Base-by-base conservation (phyloP, 2,888 invertebrate species). In the Antheraea assamensis region DNA sequence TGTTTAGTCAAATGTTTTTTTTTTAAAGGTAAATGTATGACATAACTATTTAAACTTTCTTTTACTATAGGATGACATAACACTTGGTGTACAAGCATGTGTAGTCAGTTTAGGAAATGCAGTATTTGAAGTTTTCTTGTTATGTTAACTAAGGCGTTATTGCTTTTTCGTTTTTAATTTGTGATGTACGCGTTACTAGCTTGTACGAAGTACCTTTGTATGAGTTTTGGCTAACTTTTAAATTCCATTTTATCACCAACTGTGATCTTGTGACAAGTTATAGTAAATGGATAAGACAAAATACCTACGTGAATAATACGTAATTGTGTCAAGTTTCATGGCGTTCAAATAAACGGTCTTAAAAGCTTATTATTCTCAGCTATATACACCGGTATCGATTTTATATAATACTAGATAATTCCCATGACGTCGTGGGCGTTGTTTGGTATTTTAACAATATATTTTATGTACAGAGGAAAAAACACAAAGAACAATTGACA, bases 21-120 rank as follows among this genome's bases (percentile, higher is more conserved):
- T 35, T 35, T 68, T 35, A 15, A 21, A n/a, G 27, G 3, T 27
- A 27, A 61, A 61, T 27, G 27, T 58, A 24, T 64, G 27, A 64
- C 17, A 64, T 64, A 64, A 64, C 30, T 15, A 17, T 30, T 64
- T 64, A 27, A 64, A 64, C 61, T 64, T 64, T 64, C 61, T 64
- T 64, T 17, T 17, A 30, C 30, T 30, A 30, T 15, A 64, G 17
- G 30, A 64, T 27, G 30, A 5, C 19, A 27, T 30, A 64, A 30
- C 5, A 64, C 61, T 64, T 64, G 61, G 4, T 0, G 30, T 17
- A 3, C 10, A n/a, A 15, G 10, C 17, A 64, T 64, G 61, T 64
- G 4, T 4, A 30, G 15, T 64, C 30, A 64, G 21, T 15, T 64
- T 64, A 15, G 61, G 30, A 64, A 64, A 64, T 64, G 30, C 61